Evolutionary conservation across 2,113 vertebrate species (phyloP).

Genomic region (Ictidomys tridecemlineatus): DNA sequence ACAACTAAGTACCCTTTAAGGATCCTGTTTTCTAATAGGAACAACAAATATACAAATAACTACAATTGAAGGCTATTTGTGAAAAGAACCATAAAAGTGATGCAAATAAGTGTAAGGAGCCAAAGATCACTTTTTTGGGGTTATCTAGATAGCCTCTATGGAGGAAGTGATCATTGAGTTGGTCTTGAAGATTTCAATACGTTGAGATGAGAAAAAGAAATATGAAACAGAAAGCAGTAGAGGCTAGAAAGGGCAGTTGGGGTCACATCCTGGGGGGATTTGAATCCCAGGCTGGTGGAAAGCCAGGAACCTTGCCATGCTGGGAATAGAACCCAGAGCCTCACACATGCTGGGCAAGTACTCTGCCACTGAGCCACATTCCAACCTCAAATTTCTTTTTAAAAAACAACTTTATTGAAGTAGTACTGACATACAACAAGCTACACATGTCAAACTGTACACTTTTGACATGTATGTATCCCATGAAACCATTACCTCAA

Average conservation of each 20-base stretch:
- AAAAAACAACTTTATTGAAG: constrained; percentile 10
- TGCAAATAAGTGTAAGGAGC: not conserved
- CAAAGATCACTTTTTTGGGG: not conserved
- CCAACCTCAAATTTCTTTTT: not conserved
- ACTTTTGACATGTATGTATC: not conserved
- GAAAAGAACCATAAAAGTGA: not conserved
- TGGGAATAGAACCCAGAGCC: too few relatives aligned
- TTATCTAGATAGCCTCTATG: not conserved
- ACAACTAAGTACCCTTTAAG: not conserved
- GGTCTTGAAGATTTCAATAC: not conserved
- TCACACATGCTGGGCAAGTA: too few relatives aligned
- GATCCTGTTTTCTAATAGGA: not conserved
- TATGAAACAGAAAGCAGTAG: not conserved
- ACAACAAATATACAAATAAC: not conserved
- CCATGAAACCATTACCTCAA: not conserved
- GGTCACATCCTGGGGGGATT: not conserved
- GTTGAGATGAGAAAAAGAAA: not conserved
- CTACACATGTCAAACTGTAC: not conserved
- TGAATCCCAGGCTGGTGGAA: not conserved
- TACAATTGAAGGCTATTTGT: not conserved
- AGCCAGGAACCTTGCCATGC: not conserved
- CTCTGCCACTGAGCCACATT: too few relatives aligned
- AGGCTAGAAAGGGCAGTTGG: not conserved
- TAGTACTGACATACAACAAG: not conserved
- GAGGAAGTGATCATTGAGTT: not conserved